phyloP scores from a whole-genome alignment of 2,888 invertebrate genomes.

The Sarcophaga subvicina region DNA sequence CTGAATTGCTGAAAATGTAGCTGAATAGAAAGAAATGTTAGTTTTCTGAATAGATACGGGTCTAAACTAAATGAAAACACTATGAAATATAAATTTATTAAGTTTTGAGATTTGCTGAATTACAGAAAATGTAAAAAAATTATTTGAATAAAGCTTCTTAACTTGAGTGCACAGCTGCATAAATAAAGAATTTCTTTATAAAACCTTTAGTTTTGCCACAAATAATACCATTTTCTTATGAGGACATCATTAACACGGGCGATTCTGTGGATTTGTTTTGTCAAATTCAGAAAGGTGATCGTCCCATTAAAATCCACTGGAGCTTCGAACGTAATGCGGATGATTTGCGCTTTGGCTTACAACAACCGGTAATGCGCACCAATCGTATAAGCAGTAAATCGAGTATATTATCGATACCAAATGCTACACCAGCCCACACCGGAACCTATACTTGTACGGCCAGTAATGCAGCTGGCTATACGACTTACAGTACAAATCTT shows the following conservation, averaged over 20 bases:
- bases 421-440: conserved; percentile 85
- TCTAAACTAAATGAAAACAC: not conserved
- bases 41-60: not conserved
- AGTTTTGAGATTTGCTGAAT: too few relatives aligned
- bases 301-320: conserved; percentile 87
- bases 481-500: conserved; percentile 83
- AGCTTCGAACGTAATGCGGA: conserved; percentile 80
- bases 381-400: conserved; percentile 85
- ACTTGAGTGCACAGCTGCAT: not conserved
- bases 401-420: conserved; percentile 84
- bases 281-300: conserved; percentile 88
- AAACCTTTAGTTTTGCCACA: conserved; percentile 86
- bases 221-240: conserved; percentile 89
- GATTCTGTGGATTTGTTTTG: conserved; percentile 88
- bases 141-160: too few relatives aligned
- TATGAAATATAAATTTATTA: too few relatives aligned
- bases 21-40: not conserved
- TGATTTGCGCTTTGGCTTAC: conserved; percentile 72
- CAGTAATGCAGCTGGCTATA: conserved; percentile 83
- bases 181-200: conserved; percentile 36
- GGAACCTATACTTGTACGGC: conserved; percentile 85
- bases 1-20: conserved; percentile 25
- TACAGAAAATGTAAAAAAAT: not conserved
- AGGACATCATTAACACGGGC: conserved; percentile 87
- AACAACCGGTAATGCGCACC: conserved; percentile 82